These are phyloP conservation scores for Zele albiditarsus DNA, from an alignment of 2,888 invertebrate genomes.

Conservation along the genomic window DNA sequence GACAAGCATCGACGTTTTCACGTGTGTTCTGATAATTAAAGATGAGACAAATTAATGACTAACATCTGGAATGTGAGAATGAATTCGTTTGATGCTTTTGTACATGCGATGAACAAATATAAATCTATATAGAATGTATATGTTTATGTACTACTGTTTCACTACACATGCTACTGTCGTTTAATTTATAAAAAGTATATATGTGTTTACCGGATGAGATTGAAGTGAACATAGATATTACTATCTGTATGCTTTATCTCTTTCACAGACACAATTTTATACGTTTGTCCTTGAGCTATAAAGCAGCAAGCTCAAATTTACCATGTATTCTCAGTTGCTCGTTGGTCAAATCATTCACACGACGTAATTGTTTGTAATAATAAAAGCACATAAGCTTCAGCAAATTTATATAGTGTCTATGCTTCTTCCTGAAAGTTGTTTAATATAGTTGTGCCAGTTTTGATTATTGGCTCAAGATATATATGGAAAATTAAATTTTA, in stretches of 20 bases:
- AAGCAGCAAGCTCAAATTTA: conserved; percentile 26
- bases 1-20: conserved; percentile 29
- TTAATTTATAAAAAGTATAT: not conserved
- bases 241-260: conserved; percentile 21
- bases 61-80: not conserved
- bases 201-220: not conserved
- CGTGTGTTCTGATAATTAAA: conserved; percentile 33
- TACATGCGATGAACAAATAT: not conserved
- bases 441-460: not conserved
- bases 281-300: conserved; percentile 49
- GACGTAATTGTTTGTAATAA: conserved; percentile 20
- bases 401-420: not conserved
- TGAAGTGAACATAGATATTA: not conserved
- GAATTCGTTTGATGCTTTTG: not conserved
- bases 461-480: conserved; percentile 2
- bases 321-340: not conserved
- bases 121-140: conserved; percentile 2
- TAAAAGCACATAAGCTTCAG: conserved; percentile 8
- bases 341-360: not conserved
- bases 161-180: not conserved
- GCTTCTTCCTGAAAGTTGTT: not conserved
- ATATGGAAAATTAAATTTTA: not conserved
- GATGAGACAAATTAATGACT: conserved; percentile 27
- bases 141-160: not conserved
- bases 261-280: conserved; percentile 45